Evolutionary conservation across 92 coral and sea anemone species (phyloP), one percentile per base, ranked within the genome.

Genomic region (Virgularia gustaviana): DNA sequence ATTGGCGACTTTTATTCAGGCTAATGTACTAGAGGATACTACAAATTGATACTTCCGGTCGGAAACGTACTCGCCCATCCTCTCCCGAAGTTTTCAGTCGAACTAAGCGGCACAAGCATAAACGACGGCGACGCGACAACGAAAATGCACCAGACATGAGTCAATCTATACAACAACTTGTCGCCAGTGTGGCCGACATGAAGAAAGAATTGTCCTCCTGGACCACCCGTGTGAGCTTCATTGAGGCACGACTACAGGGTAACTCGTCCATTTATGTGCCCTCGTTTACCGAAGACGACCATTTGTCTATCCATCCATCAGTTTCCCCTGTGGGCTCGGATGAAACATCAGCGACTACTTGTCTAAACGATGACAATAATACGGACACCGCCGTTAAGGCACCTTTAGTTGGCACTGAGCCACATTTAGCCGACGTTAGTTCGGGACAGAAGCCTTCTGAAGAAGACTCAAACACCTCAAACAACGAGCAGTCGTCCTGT

Each of bases 381-480:
- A 51, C 28, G 57, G n/a, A 44, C 47, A 15, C 24, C 34, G 39
- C 73, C 57, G 29, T 66, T 66, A 13, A 66, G 73, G 73, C 73
- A 45, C 73, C 73, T 66, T 66, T 66, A 66, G 73, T 57, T 43
- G 73, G 73, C 57, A 10, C 73, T 66, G 47, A 35, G 73, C 57
- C 73, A 66, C 57, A 56, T 66, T 66, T 66, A 66, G 57, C 36
- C 73, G 73, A 32, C 73, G 57, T 45, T 44, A 57, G 63, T 36
- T 57, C 63, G 63, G 63, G 34, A 20, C 27, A 51, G 22, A 19
- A 32, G 8, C 45, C 45, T 8, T 39, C 9, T 39, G 15, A 8
- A 8, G 45, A 15, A 39, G 9, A 39, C 45, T 7, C 9, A 39
- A 39, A 7, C 45, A 7, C 8, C 45, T 7, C 45, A 15, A 39